These are phyloP conservation scores for Epicampocera succincta DNA, from an alignment of 2,888 invertebrate species.

Conservation along the genomic window DNA sequence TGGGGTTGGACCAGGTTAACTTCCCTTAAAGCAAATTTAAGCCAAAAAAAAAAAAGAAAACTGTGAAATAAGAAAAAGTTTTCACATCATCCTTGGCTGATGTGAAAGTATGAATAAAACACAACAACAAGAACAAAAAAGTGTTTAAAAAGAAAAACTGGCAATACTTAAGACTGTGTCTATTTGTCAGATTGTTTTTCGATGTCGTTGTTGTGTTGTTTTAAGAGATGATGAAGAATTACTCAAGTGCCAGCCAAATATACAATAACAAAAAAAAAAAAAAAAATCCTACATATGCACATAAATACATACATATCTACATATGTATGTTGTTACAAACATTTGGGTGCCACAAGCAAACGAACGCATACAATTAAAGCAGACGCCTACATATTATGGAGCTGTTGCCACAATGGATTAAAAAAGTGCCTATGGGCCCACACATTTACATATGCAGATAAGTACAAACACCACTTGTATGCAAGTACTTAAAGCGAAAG, in stretches of 20 bases:
- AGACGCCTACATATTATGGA: constrained; percentile 55
- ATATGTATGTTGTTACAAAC: background rate
- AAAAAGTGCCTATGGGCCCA: constrained; percentile 45
- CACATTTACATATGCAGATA: constrained; percentile 5
- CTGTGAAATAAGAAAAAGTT: constrained; percentile 37
- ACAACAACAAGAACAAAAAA: constrained; percentile 24
- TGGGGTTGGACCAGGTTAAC: constrained; percentile 18
- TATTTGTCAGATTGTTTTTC: constrained; percentile 57
- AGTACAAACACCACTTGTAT: constrained; percentile 36
- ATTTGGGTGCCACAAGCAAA: background rate
- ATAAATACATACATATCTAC: background rate
- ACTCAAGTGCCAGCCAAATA: constrained; percentile 68
- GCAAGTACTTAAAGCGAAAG: constrained; percentile 14
- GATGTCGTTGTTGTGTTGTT: constrained; percentile 51
- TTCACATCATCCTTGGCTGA: constrained; percentile 61
- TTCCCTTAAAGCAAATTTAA: constrained; percentile 55
- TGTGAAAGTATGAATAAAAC: constrained; percentile 35
- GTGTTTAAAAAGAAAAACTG: constrained; percentile 48
- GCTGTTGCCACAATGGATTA: constrained; percentile 55
- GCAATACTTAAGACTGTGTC: constrained; percentile 63
- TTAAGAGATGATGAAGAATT: constrained; percentile 68
- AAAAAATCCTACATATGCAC: background rate
- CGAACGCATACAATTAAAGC: constrained; percentile 55
- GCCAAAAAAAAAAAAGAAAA: constrained; percentile 55
- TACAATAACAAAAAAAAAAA: constrained; percentile 55